Conservation (phyloP, 1,140 invertebrate species). For the Battus philenor region DNA sequence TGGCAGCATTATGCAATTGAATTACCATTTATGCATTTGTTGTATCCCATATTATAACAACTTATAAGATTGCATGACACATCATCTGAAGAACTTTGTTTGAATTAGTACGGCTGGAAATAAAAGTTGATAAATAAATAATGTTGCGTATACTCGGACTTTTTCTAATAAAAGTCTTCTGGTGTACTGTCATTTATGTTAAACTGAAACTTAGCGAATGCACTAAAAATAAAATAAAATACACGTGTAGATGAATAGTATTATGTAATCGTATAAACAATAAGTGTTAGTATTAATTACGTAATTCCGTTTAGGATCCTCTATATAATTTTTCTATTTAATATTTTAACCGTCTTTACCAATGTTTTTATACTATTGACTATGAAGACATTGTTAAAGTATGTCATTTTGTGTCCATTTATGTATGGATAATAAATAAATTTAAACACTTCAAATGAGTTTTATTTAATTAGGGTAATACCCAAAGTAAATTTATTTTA, state of each 20-base stretch:
- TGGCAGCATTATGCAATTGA: conserved; percentile 1
- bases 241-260: conserved; percentile 44
- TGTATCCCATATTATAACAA: not conserved
- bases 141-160: conserved; percentile 8
- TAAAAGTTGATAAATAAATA: not conserved
- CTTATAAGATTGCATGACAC: not conserved
- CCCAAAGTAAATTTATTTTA: no score
- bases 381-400: conserved; percentile 63
- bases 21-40: not conserved
- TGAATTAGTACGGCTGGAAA: not conserved
- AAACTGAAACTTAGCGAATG: conserved; percentile 29
- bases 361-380: conserved; percentile 59
- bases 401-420: conserved; percentile 62
- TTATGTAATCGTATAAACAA: conserved; percentile 50
- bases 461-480: conserved; percentile 19
- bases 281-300: conserved; percentile 57
- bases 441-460: conserved; percentile 33
- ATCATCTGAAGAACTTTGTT: conserved; percentile 10
- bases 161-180: conserved; percentile 16
- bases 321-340: conserved; percentile 69
- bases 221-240: conserved; percentile 39
- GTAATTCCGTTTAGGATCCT: conserved; percentile 61
- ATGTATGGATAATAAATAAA: conserved; percentile 65
- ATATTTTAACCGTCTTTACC: conserved; percentile 55
- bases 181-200: conserved; percentile 20